A percentile compares a stretch with the other conserved stretches of the same genome.
phyloP scores from a whole-genome alignment of 1,140 invertebrate species.

The Drosophila malerkotliana region DNA sequence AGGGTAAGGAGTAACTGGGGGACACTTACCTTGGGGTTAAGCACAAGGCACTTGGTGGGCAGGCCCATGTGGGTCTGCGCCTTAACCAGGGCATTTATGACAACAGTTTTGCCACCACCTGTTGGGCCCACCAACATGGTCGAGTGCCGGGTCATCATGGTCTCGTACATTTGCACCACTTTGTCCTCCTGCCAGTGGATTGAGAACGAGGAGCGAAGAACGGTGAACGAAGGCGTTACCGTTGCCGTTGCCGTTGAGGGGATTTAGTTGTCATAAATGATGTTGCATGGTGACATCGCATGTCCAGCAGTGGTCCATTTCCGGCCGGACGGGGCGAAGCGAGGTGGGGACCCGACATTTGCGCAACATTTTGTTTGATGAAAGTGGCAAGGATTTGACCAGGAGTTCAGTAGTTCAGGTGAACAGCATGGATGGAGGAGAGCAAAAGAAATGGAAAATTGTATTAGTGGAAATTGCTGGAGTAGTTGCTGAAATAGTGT shows the following conservation, averaged over 20 bases:
- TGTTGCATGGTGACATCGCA: conserved; percentile 65
- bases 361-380: conserved; percentile 79
- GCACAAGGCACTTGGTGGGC: conserved; percentile 89
- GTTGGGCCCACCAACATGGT: conserved; percentile 96
- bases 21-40: conserved; percentile 91
- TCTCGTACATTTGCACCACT: conserved; percentile 95
- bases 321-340: conserved; percentile 35
- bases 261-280: conserved; percentile 81
- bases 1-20: conserved; percentile 1
- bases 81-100: conserved; percentile 91
- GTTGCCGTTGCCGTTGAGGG: conserved; percentile 59
- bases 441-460: conserved; percentile 52
- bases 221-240: conserved; percentile 55
- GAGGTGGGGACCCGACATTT: conserved; percentile 46
- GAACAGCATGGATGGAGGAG: conserved; percentile 14
- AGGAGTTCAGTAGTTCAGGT: conserved; percentile 16
- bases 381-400: conserved; percentile 60
- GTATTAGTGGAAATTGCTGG: conserved; percentile 75
- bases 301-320: conserved; percentile 70
- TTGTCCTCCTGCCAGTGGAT: conserved; percentile 89
- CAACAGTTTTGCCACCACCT: conserved; percentile 94
- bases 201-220: background rate
- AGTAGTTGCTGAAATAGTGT: conserved; percentile 18
- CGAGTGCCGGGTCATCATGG: conserved; percentile 96
- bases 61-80: conserved; percentile 91